Base-by-base conservation (phyloP, 2,888 invertebrate species). In the Cancer borealis region DNA sequence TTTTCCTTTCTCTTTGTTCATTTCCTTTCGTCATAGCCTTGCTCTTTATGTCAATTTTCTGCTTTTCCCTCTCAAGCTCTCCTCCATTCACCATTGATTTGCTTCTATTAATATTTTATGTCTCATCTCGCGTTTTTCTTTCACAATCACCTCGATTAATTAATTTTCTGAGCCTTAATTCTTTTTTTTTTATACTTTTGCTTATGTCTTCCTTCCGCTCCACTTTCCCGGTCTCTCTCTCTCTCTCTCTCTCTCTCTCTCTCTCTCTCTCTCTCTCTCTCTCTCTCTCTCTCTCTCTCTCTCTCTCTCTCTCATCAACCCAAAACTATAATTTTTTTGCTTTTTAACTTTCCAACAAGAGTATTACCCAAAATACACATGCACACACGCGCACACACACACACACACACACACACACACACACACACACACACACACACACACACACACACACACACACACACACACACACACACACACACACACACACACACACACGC, bases 251-350 rank as follows among this genome's bases (percentile, higher is more conserved):
- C 79, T 79, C 30, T 79, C 79, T 79, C 79, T 79, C 79, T 79
- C 79, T 79, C 79, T 79, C 79, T 79, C 79, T 79, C 79, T 79
- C 79, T 79, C 79, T 79, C 79, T 30, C 66, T 66, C 66, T 66
- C 66, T 66, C 66, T 66, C 66, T 66, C 66, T 66, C 60, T 66
- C 60, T 66, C 60, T 66, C 60, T 66, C 60, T 66, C 60, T 66
- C 60, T 66, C 60, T 66, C 60, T 66, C 60, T 66, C 66, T 66
- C 66, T 66, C n/a, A n/a, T n/a, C n/a, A 21, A 12, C 54, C 14
- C 54, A 12, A 12, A 8, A 54, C 14, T 14, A 54, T 54, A 8
- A 54, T n/a, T n/a, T n/a, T n/a, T n/a, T n/a, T n/a, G n/a, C n/a
- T n/a, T n/a, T n/a, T n/a, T n/a, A n/a, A 66, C 66, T 2, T 4